Base-by-base conservation (phyloP, 2,113 vertebrate genomes). In the Miniopterus natalensis region DNA sequence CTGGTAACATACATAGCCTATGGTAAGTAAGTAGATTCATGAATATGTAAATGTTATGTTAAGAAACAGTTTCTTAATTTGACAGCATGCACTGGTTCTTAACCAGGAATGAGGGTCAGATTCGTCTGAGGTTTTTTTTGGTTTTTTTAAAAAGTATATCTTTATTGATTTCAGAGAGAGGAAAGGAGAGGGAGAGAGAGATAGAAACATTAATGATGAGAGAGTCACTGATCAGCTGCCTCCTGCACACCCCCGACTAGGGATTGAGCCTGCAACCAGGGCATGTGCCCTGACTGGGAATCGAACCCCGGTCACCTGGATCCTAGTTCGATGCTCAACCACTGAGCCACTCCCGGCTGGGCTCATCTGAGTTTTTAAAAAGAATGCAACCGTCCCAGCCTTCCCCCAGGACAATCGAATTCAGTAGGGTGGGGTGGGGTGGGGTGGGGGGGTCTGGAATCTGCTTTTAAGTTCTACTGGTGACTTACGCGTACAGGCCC, bases 81-180 rank as follows among this genome's bases (percentile, higher is more conserved):
- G 40, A 96, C 93, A 70, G 84, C 63, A 49, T 68, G 51, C 42
- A 47, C 23, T 66, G 29, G 27, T 90, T 85, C 83, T 92, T 70
- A 57, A 63, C 49, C 9, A 74, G 36, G 8, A 55, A 85, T 18
- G 57, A 51, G 36, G 57, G 1, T 79, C 73, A 63, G 61, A 84
- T 75, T 71, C 13, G 1, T 74, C 61, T 31, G 31, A 84, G 6
- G 36, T 36, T 36, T 36, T 36, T 36, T 36, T 36, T 36, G 36
- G 2, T 36, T 36, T 20, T 80, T 94, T 92, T 66, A 74, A 80
- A 70, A 79, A 80, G 65, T 36, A 36, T 36, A 36, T 36, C 36
- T 36, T 36, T 36, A 36, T 36, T 36, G 36, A 36, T 36, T 36
- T 36, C 36, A 36, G 36, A 36, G 36, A 36, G 36, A 36, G 36